These are phyloP conservation scores for Kryptolebias ocellatus DNA, from an alignment of 2,797 vertebrate species.

Conservation along the genomic window DNA sequence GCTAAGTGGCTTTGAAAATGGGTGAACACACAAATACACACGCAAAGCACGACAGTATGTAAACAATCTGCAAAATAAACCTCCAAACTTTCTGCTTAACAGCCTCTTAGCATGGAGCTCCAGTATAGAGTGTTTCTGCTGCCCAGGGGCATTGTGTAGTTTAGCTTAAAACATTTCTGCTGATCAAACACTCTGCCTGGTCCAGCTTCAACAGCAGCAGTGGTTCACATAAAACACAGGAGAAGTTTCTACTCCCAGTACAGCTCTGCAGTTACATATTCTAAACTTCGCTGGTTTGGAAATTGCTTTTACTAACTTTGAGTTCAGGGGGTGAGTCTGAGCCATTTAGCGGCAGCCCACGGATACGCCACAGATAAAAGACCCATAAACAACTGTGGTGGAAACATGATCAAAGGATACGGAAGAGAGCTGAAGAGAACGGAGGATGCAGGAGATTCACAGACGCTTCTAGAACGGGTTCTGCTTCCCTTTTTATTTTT, in stretches of 20 bases:
- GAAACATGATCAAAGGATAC: conserved; percentile 34
- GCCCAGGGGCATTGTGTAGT: conserved; percentile 31
- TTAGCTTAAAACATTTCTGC: conserved; percentile 63
- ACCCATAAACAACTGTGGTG: conserved; percentile 31
- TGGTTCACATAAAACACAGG: conserved; percentile 40
- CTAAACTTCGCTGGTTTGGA: conserved; percentile 31
- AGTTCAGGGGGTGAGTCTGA: conserved; percentile 22
- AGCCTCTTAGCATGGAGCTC: conserved; percentile 14
- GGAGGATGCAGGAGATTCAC: conserved; percentile 9
- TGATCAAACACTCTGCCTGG: conserved; percentile 61
- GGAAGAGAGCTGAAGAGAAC: conserved; percentile 13
- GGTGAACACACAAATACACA: neutral
- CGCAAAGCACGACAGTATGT: neutral
- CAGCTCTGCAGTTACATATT: conserved; percentile 38
- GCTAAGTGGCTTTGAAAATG: conserved; percentile 7
- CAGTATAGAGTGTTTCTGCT: conserved; percentile 24
- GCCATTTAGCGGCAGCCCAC: conserved; percentile 3
- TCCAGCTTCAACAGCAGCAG: conserved; percentile 32
- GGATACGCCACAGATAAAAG: conserved; percentile 42
- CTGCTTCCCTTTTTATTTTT: conserved; percentile 37
- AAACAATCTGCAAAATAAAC: neutral
- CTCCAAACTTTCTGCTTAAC: neutral
- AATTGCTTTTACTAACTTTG: conserved; percentile 19
- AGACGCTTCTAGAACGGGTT: conserved; percentile 1
- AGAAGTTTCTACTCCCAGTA: conserved; percentile 40